Conservation (phyloP, 2,113 vertebrate species). For the Panthera uncia region DNA sequence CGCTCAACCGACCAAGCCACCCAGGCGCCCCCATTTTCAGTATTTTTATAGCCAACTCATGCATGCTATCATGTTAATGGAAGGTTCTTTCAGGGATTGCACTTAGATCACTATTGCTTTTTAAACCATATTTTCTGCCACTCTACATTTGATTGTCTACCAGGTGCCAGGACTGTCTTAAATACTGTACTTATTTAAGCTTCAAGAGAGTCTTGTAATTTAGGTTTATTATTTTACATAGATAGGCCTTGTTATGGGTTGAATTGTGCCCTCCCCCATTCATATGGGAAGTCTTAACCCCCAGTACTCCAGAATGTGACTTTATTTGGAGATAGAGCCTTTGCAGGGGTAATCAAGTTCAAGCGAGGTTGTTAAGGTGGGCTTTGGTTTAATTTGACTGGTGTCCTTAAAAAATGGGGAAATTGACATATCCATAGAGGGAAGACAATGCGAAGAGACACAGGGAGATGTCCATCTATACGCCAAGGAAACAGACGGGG, state of each 20-base stretch:
- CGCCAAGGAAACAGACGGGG: background rate
- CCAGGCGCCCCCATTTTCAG: background rate
- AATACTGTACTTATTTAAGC: background rate
- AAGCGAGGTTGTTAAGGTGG: background rate
- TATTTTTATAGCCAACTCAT: conserved; percentile 18
- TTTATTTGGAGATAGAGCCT: background rate
- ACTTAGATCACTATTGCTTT: background rate
- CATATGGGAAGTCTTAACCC: background rate
- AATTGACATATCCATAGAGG: background rate
- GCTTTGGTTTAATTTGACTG: background rate
- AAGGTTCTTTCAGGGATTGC: background rate
- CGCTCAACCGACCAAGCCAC: too few relatives aligned
- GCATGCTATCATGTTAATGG: background rate
- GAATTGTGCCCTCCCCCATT: background rate
- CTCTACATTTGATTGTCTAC: background rate
- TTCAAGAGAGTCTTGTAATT: background rate
- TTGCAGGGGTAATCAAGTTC: background rate
- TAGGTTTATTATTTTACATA: background rate
- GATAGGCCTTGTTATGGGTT: background rate
- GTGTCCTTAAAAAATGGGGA: background rate
- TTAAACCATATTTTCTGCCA: background rate
- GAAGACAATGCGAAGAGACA: background rate
- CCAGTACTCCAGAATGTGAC: background rate
- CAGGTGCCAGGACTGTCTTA: background rate
- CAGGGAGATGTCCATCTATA: background rate